Evolutionary conservation across 1,140 invertebrate species (phyloP).

Genomic region (Meloidogyne hapla): DNA sequence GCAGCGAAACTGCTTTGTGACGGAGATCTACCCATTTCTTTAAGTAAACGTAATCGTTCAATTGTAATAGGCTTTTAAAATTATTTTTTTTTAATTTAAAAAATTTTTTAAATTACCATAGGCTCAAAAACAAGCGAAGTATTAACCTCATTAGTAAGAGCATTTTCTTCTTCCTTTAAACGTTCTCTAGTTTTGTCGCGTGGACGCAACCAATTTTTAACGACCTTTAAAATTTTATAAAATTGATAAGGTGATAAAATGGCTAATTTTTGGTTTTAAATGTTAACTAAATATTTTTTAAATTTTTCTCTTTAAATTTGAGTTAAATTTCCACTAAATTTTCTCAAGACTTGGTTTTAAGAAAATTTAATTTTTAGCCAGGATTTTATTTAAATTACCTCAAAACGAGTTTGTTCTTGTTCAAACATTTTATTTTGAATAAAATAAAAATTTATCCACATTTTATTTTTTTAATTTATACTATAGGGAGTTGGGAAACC

Average conservation of each 20-base stretch:
- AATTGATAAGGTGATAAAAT: too few relatives aligned
- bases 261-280: too few relatives aligned
- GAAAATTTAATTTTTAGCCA: not conserved
- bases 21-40: not conserved
- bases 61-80: conserved; percentile 12
- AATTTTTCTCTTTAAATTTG: too few relatives aligned
- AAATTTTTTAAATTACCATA: conserved; percentile 15
- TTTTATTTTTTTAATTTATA: not conserved
- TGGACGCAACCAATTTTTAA: conserved; percentile 35
- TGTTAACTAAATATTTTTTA: too few relatives aligned
- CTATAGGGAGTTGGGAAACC: not conserved
- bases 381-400: not conserved
- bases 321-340: not conserved
- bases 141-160: conserved; percentile 27
- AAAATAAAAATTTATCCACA: not conserved
- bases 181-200: not conserved
- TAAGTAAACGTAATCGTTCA: conserved; percentile 11
- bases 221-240: conserved; percentile 23
- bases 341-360: not conserved
- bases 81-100: not conserved
- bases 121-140: conserved; percentile 48
- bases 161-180: conserved; percentile 8
- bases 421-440: not conserved
- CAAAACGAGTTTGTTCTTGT: not conserved
- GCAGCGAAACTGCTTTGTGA: not conserved